phyloP scores from a whole-genome alignment of 2,797 vertebrate species.

The Acropternis orthonyx region DNA sequence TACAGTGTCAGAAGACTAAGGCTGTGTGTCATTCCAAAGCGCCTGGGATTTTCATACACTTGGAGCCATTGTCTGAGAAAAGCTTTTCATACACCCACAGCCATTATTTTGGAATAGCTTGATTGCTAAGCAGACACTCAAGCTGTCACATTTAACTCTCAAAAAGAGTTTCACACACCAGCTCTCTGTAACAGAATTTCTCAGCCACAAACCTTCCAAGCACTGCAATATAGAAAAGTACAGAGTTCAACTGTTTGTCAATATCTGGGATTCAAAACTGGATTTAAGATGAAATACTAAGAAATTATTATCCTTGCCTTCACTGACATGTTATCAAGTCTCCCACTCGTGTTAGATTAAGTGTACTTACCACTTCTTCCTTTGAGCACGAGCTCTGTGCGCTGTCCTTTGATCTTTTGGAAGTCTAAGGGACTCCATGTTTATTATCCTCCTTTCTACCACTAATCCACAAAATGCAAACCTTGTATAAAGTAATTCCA shows the following conservation, averaged over 20 bases:
- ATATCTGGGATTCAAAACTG: background rate
- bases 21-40: background rate
- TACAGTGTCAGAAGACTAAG: background rate
- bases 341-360: slow-evolving; percentile 9
- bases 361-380: background rate
- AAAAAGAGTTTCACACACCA: background rate
- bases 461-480: slow-evolving; percentile 30
- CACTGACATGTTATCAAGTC: background rate
- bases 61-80: background rate
- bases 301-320: background rate
- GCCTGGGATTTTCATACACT: background rate
- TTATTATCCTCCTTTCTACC: background rate
- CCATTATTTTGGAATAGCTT: background rate
- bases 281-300: background rate
- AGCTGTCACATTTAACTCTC: background rate
- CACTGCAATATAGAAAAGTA: background rate
- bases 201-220: background rate
- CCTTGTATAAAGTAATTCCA: background rate
- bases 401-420: background rate
- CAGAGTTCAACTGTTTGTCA: background rate
- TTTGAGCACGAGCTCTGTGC: background rate
- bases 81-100: slow-evolving; percentile 3
- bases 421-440: background rate
- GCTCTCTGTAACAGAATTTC: background rate
- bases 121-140: background rate